Evolutionary conservation across 2,888 invertebrate genomes (phyloP), one percentile per base, ranked within the genome.

Genomic region (Cheilosia soror): DNA sequence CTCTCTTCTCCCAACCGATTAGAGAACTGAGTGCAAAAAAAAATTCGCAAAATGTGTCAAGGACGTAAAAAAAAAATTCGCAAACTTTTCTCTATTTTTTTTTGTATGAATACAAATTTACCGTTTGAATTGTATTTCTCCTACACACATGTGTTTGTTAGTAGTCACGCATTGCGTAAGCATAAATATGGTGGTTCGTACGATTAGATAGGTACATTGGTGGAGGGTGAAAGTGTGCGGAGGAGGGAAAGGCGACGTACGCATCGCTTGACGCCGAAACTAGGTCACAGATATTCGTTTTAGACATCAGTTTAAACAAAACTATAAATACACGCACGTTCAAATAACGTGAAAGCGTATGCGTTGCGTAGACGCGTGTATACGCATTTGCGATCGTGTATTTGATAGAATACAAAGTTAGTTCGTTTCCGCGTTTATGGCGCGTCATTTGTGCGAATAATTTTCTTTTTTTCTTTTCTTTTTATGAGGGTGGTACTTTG

Each of bases 271-370:
- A 37, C 40, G 40, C 25, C 63, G 29, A 79, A 83, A 79, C 68
- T 84, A 79, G 83, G 83, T 84, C 83, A 84, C 33, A 69, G 79
- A 84, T 84, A 84, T 79, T 68, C 62, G 68, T 44, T 51, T 73
- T 69, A 68, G 62, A 78, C 78, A 63, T 51, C n/a, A 69, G 55
- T 27, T 49, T 15, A 47, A 55, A 62, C 29, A 62, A 66, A 68
- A 11, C 33, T 72, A 58, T 47, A 65, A 47, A 77, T 77, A 71
- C 11, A 31, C n/a, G n/a, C 4, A 33, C 4, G 27, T 49, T 29
- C 33, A n/a, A 3, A n/a, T 6, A 33, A 6, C 15, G 53, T 15
- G 3, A 33, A 37, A 9, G 27, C 51, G 58, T 55, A 42, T 47
- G 79, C 68, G 75, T 80, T 47, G 79, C 68, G 75, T 80, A 11